Evolutionary conservation across 2,797 vertebrate species (phyloP), one percentile per base, ranked within the genome.

Genomic region (Eleutherodactylus coqui): DNA sequence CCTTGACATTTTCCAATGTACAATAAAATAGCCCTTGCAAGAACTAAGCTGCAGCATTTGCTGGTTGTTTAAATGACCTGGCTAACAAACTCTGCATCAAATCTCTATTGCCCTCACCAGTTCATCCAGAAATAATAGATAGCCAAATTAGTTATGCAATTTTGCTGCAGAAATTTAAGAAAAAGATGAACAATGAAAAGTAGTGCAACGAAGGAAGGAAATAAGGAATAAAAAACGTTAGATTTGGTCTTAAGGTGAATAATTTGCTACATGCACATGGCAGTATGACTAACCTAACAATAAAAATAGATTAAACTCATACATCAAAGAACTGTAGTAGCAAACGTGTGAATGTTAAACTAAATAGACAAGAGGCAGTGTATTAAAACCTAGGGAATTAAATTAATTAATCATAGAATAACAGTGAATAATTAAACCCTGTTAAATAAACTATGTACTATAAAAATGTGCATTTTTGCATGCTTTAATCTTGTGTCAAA

Each of bases 291-390:
- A 75, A 81, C 69, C 69, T 81, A 75, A 86, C 78, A 80, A 86
- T 86, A 86, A 86, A 86, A 86, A 86, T 86, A 86, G 84, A 86
- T 86, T 86, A 86, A 86, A 86, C 67, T 45, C 85, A 55, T 86
- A 82, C 70, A 86, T 86, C 85, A 86, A 53, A 73, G 58, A 32
- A 24, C 53, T 81, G 32, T 38, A 76, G 24, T 76, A 51, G 78
- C 55, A 82, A 67, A 82, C n/a, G 27, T 67, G 69, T 60, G 67
- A 49, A 80, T 38, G 51, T 75, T 64, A 86, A 49, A 82, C 69
- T 60, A 81, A 75, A 72, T 27, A 86, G 69, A 73, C 85, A 82
- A 64, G 45, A 86, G 53, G 60, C 70, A 82, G 73, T 62, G 47
- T 24, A 82, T 82, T 86, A 82, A 76, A 86, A 86, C 77, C 29